phyloP scores from a whole-genome alignment of 2,888 invertebrate genomes.

The Sinotaia quadrata region DNA sequence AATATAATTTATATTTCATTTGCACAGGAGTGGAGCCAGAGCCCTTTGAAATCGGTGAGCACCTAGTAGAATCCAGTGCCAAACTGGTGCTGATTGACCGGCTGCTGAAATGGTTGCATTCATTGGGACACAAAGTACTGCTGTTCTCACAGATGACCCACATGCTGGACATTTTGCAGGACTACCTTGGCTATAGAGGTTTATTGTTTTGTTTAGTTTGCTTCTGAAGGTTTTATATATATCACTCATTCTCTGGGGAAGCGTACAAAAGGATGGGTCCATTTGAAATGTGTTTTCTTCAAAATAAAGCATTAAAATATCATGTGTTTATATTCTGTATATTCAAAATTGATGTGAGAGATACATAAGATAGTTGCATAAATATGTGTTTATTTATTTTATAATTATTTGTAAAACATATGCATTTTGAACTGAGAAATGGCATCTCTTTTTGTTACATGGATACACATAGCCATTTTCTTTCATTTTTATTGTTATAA shows the following conservation, averaged over 20 bases:
- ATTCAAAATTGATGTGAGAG: background rate
- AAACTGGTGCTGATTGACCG: slow-evolving; percentile 71
- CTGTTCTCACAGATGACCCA: slow-evolving; percentile 74
- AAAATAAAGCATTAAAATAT: background rate
- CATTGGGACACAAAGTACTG: slow-evolving; percentile 70
- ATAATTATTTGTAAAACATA: too few relatives aligned
- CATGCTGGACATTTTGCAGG: slow-evolving; percentile 73
- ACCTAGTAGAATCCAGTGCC: slow-evolving; percentile 71
- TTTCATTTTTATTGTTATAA: too few relatives aligned
- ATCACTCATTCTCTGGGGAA: too few relatives aligned
- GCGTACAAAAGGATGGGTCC: background rate
- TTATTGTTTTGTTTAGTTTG: too few relatives aligned
- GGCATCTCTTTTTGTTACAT: too few relatives aligned
- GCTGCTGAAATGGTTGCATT: slow-evolving; percentile 65
- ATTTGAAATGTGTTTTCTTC: background rate
- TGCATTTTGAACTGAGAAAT: too few relatives aligned
- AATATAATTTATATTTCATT: background rate
- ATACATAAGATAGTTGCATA: too few relatives aligned
- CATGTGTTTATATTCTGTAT: background rate
- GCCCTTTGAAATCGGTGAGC: slow-evolving; percentile 73
- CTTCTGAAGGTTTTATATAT: too few relatives aligned
- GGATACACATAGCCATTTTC: too few relatives aligned
- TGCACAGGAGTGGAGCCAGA: slow-evolving; percentile 72
- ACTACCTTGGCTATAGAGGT: slow-evolving; percentile 71
- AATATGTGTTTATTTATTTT: too few relatives aligned